phyloP scores from a whole-genome alignment of 1,140 invertebrate species.

The Drosophila baimaii region DNA sequence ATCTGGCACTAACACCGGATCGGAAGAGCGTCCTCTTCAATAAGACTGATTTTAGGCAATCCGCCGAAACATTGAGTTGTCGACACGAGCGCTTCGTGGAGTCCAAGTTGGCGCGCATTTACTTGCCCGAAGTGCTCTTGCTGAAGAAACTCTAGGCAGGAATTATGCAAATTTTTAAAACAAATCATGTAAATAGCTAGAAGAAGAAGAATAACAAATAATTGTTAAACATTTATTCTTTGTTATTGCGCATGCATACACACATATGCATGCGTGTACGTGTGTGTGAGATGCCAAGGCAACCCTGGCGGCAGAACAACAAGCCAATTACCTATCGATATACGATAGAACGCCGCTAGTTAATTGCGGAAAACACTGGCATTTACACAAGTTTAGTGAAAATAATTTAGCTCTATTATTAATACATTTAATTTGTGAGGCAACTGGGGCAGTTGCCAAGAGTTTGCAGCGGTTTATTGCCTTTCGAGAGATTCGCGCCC shows the following conservation, averaged over 20 bases:
- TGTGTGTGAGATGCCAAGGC: slow-evolving; percentile 36
- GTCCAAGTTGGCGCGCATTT: slow-evolving; percentile 62
- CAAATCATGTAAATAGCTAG: slow-evolving; percentile 13
- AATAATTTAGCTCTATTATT: background rate
- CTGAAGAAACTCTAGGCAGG: slow-evolving; percentile 57
- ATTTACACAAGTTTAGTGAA: background rate
- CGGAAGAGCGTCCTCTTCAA: slow-evolving; percentile 62
- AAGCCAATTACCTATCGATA: slow-evolving; percentile 30
- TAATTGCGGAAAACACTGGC: background rate
- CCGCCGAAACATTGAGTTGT: slow-evolving; percentile 29
- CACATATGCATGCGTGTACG: background rate
- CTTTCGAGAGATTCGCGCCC: background rate
- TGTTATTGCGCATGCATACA: slow-evolving; percentile 39
- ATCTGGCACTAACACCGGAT: slow-evolving; percentile 52
- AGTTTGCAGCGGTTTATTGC: background rate
- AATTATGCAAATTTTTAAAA: background rate
- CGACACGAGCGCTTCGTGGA: slow-evolving; percentile 68
- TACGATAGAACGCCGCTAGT: slow-evolving; percentile 26
- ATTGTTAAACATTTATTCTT: slow-evolving; percentile 12
- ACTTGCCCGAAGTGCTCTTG: slow-evolving; percentile 74
- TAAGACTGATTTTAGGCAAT: slow-evolving; percentile 70
- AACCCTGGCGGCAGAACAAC: slow-evolving; percentile 41
- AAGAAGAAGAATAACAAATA: slow-evolving; percentile 8
- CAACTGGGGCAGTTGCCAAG: background rate
- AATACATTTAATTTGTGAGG: background rate